These are phyloP conservation scores for Trichonephila inaurata DNA, from an alignment of 1,140 invertebrate species.

Conservation along the genomic window DNA sequence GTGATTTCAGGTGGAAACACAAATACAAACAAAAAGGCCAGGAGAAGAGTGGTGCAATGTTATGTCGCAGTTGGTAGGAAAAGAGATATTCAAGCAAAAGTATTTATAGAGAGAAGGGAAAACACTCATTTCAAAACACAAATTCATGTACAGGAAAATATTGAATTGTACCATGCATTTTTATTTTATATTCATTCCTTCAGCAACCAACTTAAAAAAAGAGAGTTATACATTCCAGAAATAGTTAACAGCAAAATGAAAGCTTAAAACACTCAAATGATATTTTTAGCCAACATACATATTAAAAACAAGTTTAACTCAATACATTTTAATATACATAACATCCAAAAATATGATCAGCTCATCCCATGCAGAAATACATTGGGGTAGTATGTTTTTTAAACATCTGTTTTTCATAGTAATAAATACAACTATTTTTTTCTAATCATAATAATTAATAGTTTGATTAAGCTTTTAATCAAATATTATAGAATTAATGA, in stretches of 20 bases:
- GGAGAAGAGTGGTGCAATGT: conserved; percentile 72
- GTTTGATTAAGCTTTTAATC: no score
- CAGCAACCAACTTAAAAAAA: background rate
- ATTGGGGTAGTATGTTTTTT: background rate
- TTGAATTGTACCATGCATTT: conserved; percentile 24
- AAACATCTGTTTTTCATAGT: background rate
- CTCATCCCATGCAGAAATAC: background rate
- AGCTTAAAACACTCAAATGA: background rate
- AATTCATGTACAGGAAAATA: conserved; percentile 36
- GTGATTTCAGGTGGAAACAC: conserved; percentile 37
- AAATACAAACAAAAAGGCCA: background rate
- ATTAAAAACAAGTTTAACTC: background rate
- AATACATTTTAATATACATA: background rate
- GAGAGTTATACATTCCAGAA: background rate
- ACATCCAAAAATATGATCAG: background rate
- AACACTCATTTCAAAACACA: conserved; percentile 15
- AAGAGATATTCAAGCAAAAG: conserved; percentile 49
- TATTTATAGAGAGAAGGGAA: conserved; percentile 19
- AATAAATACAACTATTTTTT: no score
- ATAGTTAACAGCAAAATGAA: background rate
- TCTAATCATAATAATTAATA: no score
- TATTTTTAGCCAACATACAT: background rate
- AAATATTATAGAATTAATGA: background rate
- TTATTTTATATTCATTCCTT: conserved; percentile 30
- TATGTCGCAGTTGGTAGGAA: conserved; percentile 65